Conservation (phyloP, 2,797 vertebrate genomes). For the Sebastolobus altivelis region DNA sequence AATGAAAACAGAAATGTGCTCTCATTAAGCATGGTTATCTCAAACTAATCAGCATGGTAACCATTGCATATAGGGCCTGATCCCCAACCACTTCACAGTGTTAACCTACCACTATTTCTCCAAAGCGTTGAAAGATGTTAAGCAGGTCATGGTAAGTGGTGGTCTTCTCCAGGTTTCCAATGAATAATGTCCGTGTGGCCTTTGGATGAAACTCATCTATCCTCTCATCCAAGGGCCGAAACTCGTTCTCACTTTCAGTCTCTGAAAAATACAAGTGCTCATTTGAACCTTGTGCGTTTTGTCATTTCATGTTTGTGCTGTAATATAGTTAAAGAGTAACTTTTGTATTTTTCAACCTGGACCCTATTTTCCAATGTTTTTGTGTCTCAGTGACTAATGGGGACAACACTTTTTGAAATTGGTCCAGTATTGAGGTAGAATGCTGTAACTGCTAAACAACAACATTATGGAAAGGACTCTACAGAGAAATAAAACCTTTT, state of each 20-base stretch:
- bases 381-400: not conserved
- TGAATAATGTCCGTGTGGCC: slow-evolving; percentile 97
- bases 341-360: not conserved
- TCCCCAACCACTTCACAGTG: slow-evolving; percentile 2
- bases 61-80: not conserved
- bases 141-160: slow-evolving; percentile 97
- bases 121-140: slow-evolving; percentile 98
- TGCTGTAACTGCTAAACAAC: too few species aligned
- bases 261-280: slow-evolving; percentile 81
- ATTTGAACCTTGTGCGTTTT: slow-evolving; percentile 29
- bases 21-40: slow-evolving; percentile 18
- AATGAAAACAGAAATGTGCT: slow-evolving; percentile 30
- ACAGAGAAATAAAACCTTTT: not conserved
- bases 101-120: slow-evolving; percentile 96
- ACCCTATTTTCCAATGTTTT: not conserved
- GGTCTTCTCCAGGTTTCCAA: slow-evolving; percentile 98
- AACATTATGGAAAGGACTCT: not conserved
- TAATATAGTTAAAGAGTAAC: not conserved
- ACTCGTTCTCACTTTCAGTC: slow-evolving; percentile 99
- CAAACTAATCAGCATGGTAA: not conserved
- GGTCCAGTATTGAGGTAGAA: too few species aligned
- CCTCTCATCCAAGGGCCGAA: slow-evolving; percentile 96
- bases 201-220: slow-evolving; percentile 99
- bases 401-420: not conserved
- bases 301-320: slow-evolving; percentile 2